Conservation (phyloP, 2,797 vertebrate genomes). For the Harpagifer antarcticus region DNA sequence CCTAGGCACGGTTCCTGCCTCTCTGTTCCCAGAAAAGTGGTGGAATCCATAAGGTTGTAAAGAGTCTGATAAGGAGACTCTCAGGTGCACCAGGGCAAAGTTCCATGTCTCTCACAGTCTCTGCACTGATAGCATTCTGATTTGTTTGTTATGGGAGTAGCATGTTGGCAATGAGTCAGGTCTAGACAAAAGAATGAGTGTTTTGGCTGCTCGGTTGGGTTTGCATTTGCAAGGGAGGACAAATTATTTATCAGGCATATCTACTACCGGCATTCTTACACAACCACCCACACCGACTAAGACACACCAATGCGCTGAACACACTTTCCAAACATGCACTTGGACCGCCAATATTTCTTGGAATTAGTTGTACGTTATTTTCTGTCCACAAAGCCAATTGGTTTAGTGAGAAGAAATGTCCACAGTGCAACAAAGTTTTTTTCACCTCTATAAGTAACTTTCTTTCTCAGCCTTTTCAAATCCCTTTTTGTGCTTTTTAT, state of each 20-base stretch:
- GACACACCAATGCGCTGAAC: constrained; percentile 11
- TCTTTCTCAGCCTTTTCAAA: constrained; percentile 47
- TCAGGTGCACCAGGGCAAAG: constrained; percentile 64
- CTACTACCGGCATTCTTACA: constrained; percentile 53
- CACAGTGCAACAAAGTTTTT: constrained; percentile 36
- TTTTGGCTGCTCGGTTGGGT: constrained; percentile 76
- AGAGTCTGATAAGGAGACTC: constrained; percentile 71
- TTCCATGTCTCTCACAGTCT: constrained; percentile 63
- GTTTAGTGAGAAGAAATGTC: constrained; percentile 37
- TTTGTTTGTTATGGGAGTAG: constrained; percentile 77
- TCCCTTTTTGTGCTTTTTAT: constrained; percentile 67
- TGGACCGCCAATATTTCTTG: constrained; percentile 20
- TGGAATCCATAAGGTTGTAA: constrained; percentile 70
- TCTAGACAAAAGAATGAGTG: constrained; percentile 86
- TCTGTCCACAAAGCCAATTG: constrained; percentile 16
- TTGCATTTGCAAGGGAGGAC: constrained; percentile 65
- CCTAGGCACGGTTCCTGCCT: constrained; percentile 40
- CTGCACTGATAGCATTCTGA: constrained; percentile 65
- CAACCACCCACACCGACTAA: constrained; percentile 9
- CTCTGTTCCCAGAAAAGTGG: constrained; percentile 57
- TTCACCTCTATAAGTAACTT: constrained; percentile 47
- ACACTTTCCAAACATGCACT: constrained; percentile 12
- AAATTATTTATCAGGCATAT: constrained; percentile 75
- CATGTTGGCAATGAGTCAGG: constrained; percentile 77
- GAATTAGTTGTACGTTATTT: constrained; percentile 31